Conservation (phyloP, 1,140 invertebrate species). For the Macrosteles quadrilineatus region DNA sequence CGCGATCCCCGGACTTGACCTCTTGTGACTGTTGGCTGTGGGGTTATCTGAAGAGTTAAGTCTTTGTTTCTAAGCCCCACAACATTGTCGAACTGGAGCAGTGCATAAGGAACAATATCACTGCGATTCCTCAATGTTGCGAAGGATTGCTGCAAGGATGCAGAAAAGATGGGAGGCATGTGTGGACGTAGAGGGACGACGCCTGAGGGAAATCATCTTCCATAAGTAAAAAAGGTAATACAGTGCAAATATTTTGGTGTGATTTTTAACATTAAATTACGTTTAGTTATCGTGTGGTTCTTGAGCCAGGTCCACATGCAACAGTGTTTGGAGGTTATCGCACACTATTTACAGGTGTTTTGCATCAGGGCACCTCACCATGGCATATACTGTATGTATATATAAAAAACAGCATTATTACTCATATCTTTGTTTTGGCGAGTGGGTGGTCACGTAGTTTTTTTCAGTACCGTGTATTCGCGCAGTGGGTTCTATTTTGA, state of each 20-base stretch:
- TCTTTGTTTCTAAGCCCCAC: neutral
- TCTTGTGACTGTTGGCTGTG: neutral
- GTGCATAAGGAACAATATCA: neutral
- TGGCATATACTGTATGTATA: no score
- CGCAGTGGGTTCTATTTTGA: no score
- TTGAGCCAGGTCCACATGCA: no score
- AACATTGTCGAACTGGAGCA: conserved; percentile 1
- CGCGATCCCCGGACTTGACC: neutral
- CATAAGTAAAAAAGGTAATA: conserved; percentile 3
- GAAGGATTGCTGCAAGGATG: neutral
- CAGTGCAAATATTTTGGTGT: neutral
- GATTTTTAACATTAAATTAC: neutral
- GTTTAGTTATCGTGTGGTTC: neutral
- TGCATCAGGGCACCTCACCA: no score
- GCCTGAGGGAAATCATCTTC: neutral
- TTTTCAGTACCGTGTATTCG: no score
- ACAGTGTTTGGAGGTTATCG: no score
- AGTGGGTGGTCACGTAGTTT: no score
- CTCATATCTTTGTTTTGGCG: no score
- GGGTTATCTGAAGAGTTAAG: no score
- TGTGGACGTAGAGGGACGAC: conserved; percentile 3
- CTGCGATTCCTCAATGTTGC: conserved; percentile 7
- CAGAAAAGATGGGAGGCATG: conserved; percentile 10
- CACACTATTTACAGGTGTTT: no score
- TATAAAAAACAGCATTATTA: no score